phyloP scores from a whole-genome alignment of 2,113 vertebrate species.

The Tragelaphus imberbis region DNA sequence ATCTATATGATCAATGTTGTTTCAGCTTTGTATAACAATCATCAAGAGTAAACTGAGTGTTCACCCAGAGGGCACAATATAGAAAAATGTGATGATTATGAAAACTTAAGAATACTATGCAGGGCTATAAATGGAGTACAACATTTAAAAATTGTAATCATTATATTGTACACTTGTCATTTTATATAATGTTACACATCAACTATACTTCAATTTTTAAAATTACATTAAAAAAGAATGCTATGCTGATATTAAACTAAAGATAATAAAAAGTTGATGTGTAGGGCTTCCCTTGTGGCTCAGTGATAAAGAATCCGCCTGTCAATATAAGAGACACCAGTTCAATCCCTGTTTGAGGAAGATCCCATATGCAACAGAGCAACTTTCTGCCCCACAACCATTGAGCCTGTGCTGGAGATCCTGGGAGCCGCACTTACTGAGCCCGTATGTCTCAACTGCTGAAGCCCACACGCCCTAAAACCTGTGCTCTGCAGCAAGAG shows the following conservation, averaged over 20 bases:
- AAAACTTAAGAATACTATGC: background rate
- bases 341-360: background rate
- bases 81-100: background rate
- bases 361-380: background rate
- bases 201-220: background rate
- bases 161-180: background rate
- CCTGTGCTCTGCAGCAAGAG: background rate
- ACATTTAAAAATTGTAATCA: background rate
- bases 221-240: background rate
- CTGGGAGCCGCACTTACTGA: background rate
- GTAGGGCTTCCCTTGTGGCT: background rate
- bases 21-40: background rate
- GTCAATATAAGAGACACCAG: background rate
- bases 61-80: background rate
- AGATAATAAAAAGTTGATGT: background rate
- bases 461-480: accelerated
- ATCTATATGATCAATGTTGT: background rate
- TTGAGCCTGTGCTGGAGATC: background rate
- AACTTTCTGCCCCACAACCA: background rate
- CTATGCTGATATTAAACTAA: background rate
- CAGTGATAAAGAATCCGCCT: background rate
- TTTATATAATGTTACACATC: background rate
- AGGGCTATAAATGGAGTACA: background rate
- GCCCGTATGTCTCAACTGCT: background rate
- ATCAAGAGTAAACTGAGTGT: background rate